Conservation (phyloP, 2,888 invertebrate genomes). For the Nomada lathburiana region DNA sequence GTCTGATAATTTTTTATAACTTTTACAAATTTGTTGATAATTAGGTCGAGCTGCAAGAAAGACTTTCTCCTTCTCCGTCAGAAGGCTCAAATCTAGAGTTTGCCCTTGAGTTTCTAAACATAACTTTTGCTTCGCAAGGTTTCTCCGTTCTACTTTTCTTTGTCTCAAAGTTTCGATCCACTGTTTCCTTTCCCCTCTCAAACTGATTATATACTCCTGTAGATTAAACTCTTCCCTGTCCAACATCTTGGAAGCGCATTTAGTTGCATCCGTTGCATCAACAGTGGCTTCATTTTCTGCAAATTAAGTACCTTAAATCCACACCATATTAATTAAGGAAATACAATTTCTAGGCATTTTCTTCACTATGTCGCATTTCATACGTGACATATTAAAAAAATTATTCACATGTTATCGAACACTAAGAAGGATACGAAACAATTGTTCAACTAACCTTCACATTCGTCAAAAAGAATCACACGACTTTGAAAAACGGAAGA, state of each 20-base stretch:
- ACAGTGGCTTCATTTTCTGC: not conserved
- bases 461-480: constrained; percentile 8
- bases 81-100: constrained; percentile 63
- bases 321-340: not conserved
- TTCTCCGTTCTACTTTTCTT: constrained; percentile 62
- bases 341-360: not conserved
- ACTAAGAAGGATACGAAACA: not conserved
- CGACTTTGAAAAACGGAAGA: constrained; percentile 72
- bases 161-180: constrained; percentile 72
- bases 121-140: constrained; percentile 49
- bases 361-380: not conserved
- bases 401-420: not conserved
- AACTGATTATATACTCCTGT: constrained; percentile 67
- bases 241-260: not conserved
- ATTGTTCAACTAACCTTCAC: constrained; percentile 55
- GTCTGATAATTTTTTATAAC: constrained; percentile 62
- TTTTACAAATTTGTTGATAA: constrained; percentile 68
- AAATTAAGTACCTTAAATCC: not conserved
- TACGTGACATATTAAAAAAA: not conserved
- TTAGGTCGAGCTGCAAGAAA: constrained; percentile 71
- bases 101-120: constrained; percentile 52
- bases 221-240: constrained; percentile 68
- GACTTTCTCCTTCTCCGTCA: constrained; percentile 68
- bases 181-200: constrained; percentile 72
- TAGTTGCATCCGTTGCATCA: not conserved